Base-by-base conservation (phyloP, 2,797 vertebrate genomes). In the Macropodus opercularis region DNA sequence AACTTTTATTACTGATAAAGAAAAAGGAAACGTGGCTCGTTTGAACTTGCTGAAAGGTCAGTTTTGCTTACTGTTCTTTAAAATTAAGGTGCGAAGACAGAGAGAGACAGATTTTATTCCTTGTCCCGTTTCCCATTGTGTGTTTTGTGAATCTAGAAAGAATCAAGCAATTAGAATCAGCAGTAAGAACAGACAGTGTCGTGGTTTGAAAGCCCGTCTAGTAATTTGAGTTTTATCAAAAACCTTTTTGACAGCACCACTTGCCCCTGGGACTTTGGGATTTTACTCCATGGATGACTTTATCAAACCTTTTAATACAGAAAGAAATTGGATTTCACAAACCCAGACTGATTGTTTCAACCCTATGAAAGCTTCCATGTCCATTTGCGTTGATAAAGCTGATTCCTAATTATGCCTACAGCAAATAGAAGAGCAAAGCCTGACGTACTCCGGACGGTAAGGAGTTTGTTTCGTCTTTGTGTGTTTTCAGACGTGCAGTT, bases 321-420 rank as follows among this genome's bases (percentile, higher is more conserved):
- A 64, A 63, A 29, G 21, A 66, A 77, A 77, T 64, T 72, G 49
- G 66, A 76, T 76, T 80, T 72, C 32, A 52, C 24, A 32, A 54
- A 62, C 11, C n/a, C 3, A 0, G 8, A 18, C 43, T 39, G 70
- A 72, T 69, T 72, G 56, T 72, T 63, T 52, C 67, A 63, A 66
- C 46, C 36, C 26, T 41, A 31, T 56, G 42, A 60, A 36, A 40
- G 53, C 24, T 5, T 63, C 27, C 21, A 47, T 49, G 63, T 64
- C 39, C 52, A 24, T 63, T 66, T 23, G 34, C 38, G 21, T 21
- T 50, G 54, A 76, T 73, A 70, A 69, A 19, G 11, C 18, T 35
- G 52, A 74, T 23, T 42, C 15, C 36, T 40, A 64, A 76, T 62
- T 29, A 68, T 52, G 43, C 42, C 40, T 44, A 46, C 19, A 23